A percentile compares a stretch with the other conserved stretches of the same genome.
These are phyloP conservation scores for Brachionus plicatilis DNA, from an alignment of 1,140 invertebrate species.

Conservation along the genomic window DNA sequence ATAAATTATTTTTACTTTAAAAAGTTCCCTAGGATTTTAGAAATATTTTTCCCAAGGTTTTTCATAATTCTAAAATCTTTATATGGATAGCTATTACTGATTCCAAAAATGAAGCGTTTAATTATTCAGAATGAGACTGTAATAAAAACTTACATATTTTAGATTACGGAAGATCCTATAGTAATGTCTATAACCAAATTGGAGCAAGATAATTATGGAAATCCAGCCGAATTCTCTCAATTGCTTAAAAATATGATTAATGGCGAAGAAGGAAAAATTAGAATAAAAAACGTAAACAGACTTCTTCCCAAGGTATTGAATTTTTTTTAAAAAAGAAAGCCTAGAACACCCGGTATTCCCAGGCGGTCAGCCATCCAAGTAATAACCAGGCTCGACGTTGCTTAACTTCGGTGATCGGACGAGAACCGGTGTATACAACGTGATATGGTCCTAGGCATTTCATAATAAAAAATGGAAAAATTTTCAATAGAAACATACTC, in stretches of 20 bases:
- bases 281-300: constrained; percentile 40
- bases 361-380: too few relatives aligned
- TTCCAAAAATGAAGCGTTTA: too few relatives aligned
- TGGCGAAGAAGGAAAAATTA: constrained; percentile 47
- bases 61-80: too few relatives aligned
- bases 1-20: too few relatives aligned
- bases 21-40: too few relatives aligned
- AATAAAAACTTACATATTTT: neutral
- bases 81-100: too few relatives aligned
- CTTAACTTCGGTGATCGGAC: neutral
- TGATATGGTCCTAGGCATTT: neutral
- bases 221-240: constrained; percentile 50
- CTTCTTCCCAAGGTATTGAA: constrained; percentile 41
- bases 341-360: neutral
- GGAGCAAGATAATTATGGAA: constrained; percentile 52
- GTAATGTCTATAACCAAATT: constrained; percentile 55
- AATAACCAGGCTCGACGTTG: too few relatives aligned
- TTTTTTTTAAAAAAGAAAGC: neutral
- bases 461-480: too few relatives aligned
- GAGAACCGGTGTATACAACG: neutral
- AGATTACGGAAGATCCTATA: constrained; percentile 57
- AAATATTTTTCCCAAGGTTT: too few relatives aligned
- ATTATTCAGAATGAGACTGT: too few relatives aligned
- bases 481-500: too few relatives aligned
- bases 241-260: constrained; percentile 51